phyloP scores from a whole-genome alignment of 2,797 vertebrate genomes.

The Natrix natrix region DNA sequence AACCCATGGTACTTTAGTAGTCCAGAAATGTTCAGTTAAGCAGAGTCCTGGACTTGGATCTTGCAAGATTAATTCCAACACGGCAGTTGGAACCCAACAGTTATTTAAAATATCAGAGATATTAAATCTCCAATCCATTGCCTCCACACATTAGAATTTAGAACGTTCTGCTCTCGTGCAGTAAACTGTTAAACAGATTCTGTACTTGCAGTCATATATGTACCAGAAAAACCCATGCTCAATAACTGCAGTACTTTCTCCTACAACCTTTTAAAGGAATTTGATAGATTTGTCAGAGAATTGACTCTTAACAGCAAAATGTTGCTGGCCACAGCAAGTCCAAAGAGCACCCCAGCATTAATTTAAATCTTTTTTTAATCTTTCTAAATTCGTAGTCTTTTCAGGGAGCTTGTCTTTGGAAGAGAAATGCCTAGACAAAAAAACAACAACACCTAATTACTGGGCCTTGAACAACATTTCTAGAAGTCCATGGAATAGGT shows the following conservation, averaged over 20 bases:
- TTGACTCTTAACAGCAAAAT: conserved; percentile 21
- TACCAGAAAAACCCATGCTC: conserved; percentile 29
- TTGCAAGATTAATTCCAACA: neutral
- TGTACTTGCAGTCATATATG: neutral
- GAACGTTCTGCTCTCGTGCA: neutral
- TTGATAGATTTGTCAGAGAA: conserved; percentile 5
- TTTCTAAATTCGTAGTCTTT: conserved; percentile 41
- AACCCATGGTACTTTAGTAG: neutral
- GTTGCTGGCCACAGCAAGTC: neutral
- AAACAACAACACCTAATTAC: conserved; percentile 40
- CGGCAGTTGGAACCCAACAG: neutral
- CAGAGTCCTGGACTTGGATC: neutral
- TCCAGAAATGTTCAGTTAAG: neutral
- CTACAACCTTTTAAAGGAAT: neutral
- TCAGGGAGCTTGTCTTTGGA: neutral
- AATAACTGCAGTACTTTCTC: conserved; percentile 3
- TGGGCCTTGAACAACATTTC: conserved; percentile 42
- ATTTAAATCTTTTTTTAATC: conserved; percentile 31
- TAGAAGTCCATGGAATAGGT: conserved; percentile 35
- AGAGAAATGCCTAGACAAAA: conserved; percentile 26
- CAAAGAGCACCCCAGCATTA: neutral
- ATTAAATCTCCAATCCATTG: neutral
- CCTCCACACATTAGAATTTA: neutral
- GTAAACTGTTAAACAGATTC: conserved; percentile 11
- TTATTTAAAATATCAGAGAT: neutral